phyloP scores from a whole-genome alignment of 2,888 invertebrate species.

The Steinernema scapterisci region DNA sequence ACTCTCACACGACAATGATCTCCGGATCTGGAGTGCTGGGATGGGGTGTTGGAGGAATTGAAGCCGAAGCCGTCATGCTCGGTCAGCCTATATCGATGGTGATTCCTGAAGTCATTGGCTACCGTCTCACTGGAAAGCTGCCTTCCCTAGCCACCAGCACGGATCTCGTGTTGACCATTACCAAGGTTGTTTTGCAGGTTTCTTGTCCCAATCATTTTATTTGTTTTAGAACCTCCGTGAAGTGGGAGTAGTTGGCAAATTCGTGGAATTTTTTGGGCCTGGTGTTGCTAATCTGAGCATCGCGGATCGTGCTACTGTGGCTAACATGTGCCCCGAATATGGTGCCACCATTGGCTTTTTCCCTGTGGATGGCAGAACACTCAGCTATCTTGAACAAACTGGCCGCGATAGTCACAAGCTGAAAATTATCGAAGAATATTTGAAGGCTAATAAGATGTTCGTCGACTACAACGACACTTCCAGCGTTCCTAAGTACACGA shows the following conservation, averaged over 20 bases:
- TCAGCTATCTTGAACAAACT: slow-evolving; percentile 59
- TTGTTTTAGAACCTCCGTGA: slow-evolving; percentile 80
- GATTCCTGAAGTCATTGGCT: slow-evolving; percentile 92
- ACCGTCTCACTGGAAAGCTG: slow-evolving; percentile 81
- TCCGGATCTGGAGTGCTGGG: slow-evolving; percentile 88
- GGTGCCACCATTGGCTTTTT: slow-evolving; percentile 79
- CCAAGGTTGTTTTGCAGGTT: slow-evolving; percentile 31
- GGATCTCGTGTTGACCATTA: slow-evolving; percentile 77
- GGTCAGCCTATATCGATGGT: slow-evolving; percentile 97
- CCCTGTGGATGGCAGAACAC: slow-evolving; percentile 61
- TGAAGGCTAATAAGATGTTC: slow-evolving; percentile 81
- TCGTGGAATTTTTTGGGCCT: slow-evolving; percentile 96
- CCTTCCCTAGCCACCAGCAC: slow-evolving; percentile 88
- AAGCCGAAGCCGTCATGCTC: slow-evolving; percentile 98
- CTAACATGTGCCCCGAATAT: slow-evolving; percentile 98
- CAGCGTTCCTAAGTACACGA: slow-evolving; percentile 62
- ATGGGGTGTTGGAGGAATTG: slow-evolving; percentile 83
- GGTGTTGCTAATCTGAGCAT: slow-evolving; percentile 88
- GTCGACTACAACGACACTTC: slow-evolving; percentile 78
- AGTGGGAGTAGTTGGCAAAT: slow-evolving; percentile 94
- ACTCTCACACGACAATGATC: slow-evolving; percentile 95
- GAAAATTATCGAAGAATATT: slow-evolving; percentile 75
- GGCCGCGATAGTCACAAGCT: slow-evolving; percentile 54
- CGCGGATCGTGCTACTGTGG: slow-evolving; percentile 91
- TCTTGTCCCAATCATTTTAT: too few relatives aligned